Conservation (phyloP, 2,888 invertebrate genomes). For the Bembecia ichneumoniformis region DNA sequence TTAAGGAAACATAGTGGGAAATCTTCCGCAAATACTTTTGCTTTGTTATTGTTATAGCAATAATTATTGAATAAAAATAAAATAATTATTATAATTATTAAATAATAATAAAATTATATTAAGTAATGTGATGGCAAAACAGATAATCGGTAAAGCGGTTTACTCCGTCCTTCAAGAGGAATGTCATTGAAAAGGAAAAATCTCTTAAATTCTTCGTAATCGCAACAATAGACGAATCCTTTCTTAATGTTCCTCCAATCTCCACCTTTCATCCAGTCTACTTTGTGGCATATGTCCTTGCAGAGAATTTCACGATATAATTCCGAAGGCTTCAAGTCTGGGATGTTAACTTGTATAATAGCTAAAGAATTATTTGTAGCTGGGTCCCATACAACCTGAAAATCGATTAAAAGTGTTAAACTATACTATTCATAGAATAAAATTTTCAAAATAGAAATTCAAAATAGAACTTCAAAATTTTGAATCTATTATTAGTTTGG, state of each 20-base stretch:
- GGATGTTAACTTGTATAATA: slow-evolving; percentile 41
- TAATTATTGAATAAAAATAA: no score
- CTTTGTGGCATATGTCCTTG: slow-evolving; percentile 27
- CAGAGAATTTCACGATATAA: slow-evolving; percentile 23
- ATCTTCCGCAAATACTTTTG: no score
- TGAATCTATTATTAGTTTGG: no score
- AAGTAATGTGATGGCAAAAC: no score
- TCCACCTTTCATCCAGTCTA: slow-evolving; percentile 27
- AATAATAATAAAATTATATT: not conserved
- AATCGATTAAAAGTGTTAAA: slow-evolving; percentile 3
- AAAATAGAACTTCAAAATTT: no score
- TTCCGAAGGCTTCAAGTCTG: slow-evolving; percentile 21
- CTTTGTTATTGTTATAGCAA: no score
- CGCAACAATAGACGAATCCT: slow-evolving; percentile 41
- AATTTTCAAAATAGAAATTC: no score
- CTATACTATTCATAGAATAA: not conserved
- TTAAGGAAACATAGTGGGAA: no score
- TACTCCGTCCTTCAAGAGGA: no score
- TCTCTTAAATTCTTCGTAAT: no score
- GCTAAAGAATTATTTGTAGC: slow-evolving; percentile 25
- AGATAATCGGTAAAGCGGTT: no score
- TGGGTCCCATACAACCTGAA: slow-evolving; percentile 37
- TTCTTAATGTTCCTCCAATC: slow-evolving; percentile 24
- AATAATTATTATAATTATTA: not conserved
- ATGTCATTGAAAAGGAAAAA: no score